These are phyloP conservation scores for Pagrus major DNA, from an alignment of 2,113 vertebrate genomes.

Conservation along the genomic window DNA sequence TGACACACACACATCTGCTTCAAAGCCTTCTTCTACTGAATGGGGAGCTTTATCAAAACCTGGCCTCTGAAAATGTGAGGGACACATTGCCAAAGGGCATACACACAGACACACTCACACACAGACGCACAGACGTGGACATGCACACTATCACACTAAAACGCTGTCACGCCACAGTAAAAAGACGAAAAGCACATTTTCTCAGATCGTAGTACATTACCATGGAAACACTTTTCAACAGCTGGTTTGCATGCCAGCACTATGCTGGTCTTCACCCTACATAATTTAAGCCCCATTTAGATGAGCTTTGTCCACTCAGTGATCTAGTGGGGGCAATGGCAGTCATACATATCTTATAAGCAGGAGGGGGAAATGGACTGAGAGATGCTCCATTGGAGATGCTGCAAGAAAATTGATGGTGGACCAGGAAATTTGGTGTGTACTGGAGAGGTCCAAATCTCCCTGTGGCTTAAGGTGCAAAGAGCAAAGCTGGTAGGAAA, in stretches of 20 bases:
- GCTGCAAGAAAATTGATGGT: neutral
- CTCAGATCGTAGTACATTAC: constrained; percentile 43
- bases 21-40: constrained; percentile 53
- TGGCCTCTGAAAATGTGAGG: constrained; percentile 53
- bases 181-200: constrained; percentile 39
- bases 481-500: neutral
- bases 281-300: constrained; percentile 72
- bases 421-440: constrained; percentile 6
- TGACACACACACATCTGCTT: constrained; percentile 50
- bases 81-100: constrained; percentile 59
- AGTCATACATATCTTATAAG: constrained; percentile 72
- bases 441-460: constrained; percentile 13
- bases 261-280: constrained; percentile 54
- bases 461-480: neutral
- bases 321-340: constrained; percentile 61
- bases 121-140: neutral
- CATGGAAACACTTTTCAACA: constrained; percentile 69
- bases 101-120: constrained; percentile 16
- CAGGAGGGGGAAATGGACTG: constrained; percentile 14
- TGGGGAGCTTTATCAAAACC: constrained; percentile 61
- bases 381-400: neutral
- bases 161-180: constrained; percentile 33
- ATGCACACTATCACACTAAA: constrained; percentile 39
- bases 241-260: constrained; percentile 64
- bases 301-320: constrained; percentile 69